Evolutionary conservation across 2,113 vertebrate genomes (phyloP), one percentile per base, ranked within the genome.

Genomic region (Trachemys scripta): DNA sequence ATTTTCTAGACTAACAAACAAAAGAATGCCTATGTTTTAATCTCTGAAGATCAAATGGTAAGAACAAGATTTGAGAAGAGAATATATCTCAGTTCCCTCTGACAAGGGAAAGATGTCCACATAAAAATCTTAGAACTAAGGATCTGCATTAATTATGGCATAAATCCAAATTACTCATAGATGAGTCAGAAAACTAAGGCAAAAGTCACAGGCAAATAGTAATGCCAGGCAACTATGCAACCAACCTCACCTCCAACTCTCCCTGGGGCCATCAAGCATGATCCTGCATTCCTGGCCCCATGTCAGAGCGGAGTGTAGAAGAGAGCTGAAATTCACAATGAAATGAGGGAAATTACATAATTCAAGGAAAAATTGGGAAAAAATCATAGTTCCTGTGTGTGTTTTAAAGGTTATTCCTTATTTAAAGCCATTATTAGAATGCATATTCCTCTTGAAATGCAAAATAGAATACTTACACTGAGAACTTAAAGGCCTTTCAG

Each of bases 401-500:
- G 53, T 82, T 80, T 80, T 54, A 57, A n/a, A 56, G 27, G 19
- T 17, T 31, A 19, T 35, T 19, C 11, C 42, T 78, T 94, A 85
- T 0, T 25, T 88, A 53, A 53, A 89, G 24, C 13, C 89, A 83
- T 25, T 62, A 2, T 75, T 87, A 87, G 22, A 93, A 89, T 27
- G 1, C 42, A 49, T 81, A 82, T 53, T 17, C 5, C 22, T 56
- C 31, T n/a, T 35, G 22, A 54, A 76, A 92, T 72, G 75, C 5
- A 45, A 80, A 93, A 95, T 78, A 51, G 4, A 49, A 38, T 89
- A 98, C 98, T 98, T 96, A 99, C 99, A 97, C 13, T 94, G 93
- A 29, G 92, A 89, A 80, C 92, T 98, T 85, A 92, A 42, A 87
- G 82, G 54, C 1, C 72, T 97, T 91, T 97, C 96, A 89, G 93